Conservation (phyloP, 2,797 vertebrate species). For the Chrosomus eos region DNA sequence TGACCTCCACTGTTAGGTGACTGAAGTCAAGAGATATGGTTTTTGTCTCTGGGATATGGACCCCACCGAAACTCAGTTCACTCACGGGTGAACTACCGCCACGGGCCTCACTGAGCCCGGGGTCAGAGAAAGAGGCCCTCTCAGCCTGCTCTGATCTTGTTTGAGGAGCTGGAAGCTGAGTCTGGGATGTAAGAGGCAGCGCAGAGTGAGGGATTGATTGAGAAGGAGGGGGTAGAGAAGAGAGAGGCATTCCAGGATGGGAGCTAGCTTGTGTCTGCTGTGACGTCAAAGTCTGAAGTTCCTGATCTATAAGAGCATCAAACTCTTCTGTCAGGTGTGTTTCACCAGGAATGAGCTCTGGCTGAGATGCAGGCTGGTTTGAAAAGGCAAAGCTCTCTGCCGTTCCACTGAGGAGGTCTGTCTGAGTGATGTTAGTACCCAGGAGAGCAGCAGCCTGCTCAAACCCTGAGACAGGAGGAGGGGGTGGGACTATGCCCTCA, state of each 20-base stretch:
- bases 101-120: slow-evolving; percentile 25
- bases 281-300: slow-evolving; percentile 75
- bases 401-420: slow-evolving; percentile 1
- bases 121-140: slow-evolving; percentile 57
- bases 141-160: slow-evolving; percentile 62
- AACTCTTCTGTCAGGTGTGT: slow-evolving; percentile 79
- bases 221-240: slow-evolving; percentile 41
- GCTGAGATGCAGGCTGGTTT: slow-evolving; percentile 36
- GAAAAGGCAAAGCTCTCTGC: slow-evolving; percentile 31
- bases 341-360: slow-evolving; percentile 58
- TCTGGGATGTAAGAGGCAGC: slow-evolving; percentile 52
- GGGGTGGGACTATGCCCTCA: slow-evolving; percentile 69
- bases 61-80: slow-evolving; percentile 64
- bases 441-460: slow-evolving; percentile 78
- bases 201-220: slow-evolving; percentile 50
- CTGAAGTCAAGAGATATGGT: slow-evolving; percentile 67
- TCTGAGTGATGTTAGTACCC: slow-evolving; percentile 59
- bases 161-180: slow-evolving; percentile 58
- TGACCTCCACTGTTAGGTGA: slow-evolving; percentile 64
- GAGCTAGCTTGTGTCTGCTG: slow-evolving; percentile 41
- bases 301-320: slow-evolving; percentile 83
- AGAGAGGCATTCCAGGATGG: background rate
- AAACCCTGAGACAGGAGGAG: slow-evolving; percentile 75
- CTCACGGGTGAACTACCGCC: slow-evolving; percentile 60
- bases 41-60: slow-evolving; percentile 29